These are phyloP conservation scores for Lepidurus couesii DNA, from an alignment of 1,140 invertebrate species.

Conservation along the genomic window DNA sequence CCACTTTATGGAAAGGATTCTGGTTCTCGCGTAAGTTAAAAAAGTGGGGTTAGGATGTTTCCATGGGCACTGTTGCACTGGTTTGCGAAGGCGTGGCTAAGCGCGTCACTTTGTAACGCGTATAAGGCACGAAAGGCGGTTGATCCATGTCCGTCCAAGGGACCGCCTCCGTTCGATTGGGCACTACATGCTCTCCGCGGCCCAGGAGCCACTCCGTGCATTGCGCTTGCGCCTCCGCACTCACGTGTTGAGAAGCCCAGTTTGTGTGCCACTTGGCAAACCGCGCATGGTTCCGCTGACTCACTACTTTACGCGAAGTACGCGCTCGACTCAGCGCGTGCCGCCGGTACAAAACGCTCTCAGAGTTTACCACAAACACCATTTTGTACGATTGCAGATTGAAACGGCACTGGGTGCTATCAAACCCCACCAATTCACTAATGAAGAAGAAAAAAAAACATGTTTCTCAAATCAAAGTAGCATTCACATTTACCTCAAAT, in stretches of 20 bases:
- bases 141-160: slow-evolving; percentile 35
- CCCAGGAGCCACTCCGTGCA: slow-evolving; percentile 29
- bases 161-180: slow-evolving; percentile 32
- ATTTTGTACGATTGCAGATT: slow-evolving; percentile 66
- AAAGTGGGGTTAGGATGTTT: not conserved
- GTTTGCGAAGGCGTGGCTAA: slow-evolving; percentile 28
- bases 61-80: not conserved
- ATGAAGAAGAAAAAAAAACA: slow-evolving; percentile 16
- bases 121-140: slow-evolving; percentile 39
- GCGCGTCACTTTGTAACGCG: slow-evolving; percentile 37
- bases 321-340: slow-evolving; percentile 66
- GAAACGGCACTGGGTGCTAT: slow-evolving; percentile 65
- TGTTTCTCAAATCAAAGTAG: not conserved
- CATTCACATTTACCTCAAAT: not conserved
- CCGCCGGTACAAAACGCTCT: slow-evolving; percentile 70
- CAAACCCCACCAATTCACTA: slow-evolving; percentile 50
- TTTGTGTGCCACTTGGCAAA: slow-evolving; percentile 28
- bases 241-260: slow-evolving; percentile 26
- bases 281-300: slow-evolving; percentile 22
- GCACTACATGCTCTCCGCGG: slow-evolving; percentile 24
- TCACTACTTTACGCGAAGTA: slow-evolving; percentile 45
- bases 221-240: slow-evolving; percentile 25
- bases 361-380: slow-evolving; percentile 71
- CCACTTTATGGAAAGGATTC: not conserved
- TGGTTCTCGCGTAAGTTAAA: not conserved